These are phyloP conservation scores for Listronotus bonariensis DNA, from an alignment of 1,140 invertebrate genomes.

Conservation along the genomic window DNA sequence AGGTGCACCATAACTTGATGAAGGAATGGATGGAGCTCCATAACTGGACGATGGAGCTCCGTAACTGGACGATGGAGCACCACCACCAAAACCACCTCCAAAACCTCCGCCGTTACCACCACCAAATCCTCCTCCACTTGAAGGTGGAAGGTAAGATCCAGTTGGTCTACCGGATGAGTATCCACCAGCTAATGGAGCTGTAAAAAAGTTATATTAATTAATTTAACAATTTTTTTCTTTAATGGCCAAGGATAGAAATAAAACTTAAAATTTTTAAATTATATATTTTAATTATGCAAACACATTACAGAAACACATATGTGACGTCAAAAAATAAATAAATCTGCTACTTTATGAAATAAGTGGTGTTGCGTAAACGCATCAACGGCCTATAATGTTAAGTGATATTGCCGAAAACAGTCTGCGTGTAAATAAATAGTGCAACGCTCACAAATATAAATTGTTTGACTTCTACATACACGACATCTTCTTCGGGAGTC, in stretches of 20 bases:
- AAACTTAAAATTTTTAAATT: no score
- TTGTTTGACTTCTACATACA: no score
- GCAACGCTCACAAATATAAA: no score
- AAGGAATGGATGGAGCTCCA: constrained; percentile 47
- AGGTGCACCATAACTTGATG: constrained; percentile 59
- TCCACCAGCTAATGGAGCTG: constrained; percentile 39
- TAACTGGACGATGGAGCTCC: constrained; percentile 57
- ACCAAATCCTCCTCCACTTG: constrained; percentile 22
- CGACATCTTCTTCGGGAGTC: no score
- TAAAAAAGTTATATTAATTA: background rate
- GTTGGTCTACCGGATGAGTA: constrained; percentile 46
- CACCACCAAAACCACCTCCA: constrained; percentile 23
- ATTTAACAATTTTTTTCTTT: background rate
- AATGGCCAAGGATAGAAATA: background rate
- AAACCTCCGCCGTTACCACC: constrained; percentile 21
- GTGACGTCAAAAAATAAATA: no score
- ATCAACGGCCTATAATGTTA: no score
- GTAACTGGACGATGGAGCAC: constrained; percentile 56
- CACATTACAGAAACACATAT: no score
- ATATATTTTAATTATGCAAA: no score
- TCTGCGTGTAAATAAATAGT: no score
- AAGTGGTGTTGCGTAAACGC: no score
- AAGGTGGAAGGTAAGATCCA: constrained; percentile 48
- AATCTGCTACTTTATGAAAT: no score
- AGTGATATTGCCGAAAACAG: no score